These are phyloP conservation scores for Sphaerodactylus townsendi DNA, from an alignment of 2,113 vertebrate genomes.

Conservation along the genomic window DNA sequence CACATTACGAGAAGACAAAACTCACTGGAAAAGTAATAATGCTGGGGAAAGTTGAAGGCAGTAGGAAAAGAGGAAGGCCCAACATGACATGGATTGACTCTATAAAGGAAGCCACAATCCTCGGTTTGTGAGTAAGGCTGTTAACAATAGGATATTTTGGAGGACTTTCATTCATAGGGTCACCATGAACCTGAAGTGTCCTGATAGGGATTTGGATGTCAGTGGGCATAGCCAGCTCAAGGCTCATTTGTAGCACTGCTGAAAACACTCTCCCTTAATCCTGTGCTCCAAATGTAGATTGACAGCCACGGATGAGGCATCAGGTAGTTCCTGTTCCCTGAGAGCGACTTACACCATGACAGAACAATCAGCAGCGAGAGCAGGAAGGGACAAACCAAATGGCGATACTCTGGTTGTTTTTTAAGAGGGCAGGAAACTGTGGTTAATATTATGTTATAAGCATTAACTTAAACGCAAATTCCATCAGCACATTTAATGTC, in stretches of 20 bases:
- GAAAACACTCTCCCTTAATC: not conserved
- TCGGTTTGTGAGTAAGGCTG: too few relatives aligned
- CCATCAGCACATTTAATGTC: not conserved
- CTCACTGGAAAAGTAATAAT: too few relatives aligned
- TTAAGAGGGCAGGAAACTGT: not conserved
- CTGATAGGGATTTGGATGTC: slow-evolving; percentile 18
- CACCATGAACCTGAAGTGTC: too few relatives aligned
- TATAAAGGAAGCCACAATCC: too few relatives aligned
- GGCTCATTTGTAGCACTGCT: not conserved
- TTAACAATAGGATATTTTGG: too few relatives aligned
- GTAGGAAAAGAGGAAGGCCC: too few relatives aligned
- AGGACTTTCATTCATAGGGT: too few relatives aligned
- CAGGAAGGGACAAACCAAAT: slow-evolving; percentile 3
- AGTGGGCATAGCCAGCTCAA: slow-evolving; percentile 13
- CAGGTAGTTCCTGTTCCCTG: not conserved
- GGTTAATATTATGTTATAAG: slow-evolving; percentile 1
- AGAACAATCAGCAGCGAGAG: not conserved
- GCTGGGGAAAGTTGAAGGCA: too few relatives aligned
- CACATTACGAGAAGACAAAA: too few relatives aligned
- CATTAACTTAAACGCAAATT: not conserved
- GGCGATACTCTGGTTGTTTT: not conserved
- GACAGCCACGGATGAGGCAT: not conserved
- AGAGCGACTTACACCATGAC: not conserved
- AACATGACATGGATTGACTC: too few relatives aligned
- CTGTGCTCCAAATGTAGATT: not conserved